Percentiles rank a stretch among this genome's conserved stretches.
These are phyloP conservation scores for Epinephelus fuscoguttatus DNA, from an alignment of 2,113 vertebrate genomes.

Conservation along the genomic window DNA sequence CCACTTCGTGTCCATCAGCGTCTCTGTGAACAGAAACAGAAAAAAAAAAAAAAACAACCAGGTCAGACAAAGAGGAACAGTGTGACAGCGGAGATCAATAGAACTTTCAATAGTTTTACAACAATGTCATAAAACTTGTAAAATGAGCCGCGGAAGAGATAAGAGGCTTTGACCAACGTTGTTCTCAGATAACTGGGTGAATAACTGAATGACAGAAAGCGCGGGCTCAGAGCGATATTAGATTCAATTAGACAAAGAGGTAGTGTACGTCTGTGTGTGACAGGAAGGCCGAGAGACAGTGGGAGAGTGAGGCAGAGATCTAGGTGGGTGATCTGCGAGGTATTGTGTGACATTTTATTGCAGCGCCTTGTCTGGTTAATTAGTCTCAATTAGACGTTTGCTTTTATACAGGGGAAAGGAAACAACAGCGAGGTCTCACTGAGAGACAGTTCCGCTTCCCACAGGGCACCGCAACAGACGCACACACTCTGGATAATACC, in stretches of 20 bases:
- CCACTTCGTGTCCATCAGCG: conserved; percentile 98
- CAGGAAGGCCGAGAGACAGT: conserved; percentile 16
- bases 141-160: conserved; percentile 25
- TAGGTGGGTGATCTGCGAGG: conserved; percentile 61
- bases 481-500: conserved; percentile 35
- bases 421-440: conserved; percentile 58
- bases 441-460: conserved; percentile 60
- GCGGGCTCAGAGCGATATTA: conserved; percentile 13
- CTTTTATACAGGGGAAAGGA: conserved; percentile 63
- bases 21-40: conserved; percentile 86
- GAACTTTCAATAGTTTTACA: conserved; percentile 65
- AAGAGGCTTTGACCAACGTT: conserved; percentile 37
- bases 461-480: conserved; percentile 36
- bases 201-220: conserved; percentile 31
- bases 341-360: conserved; percentile 73
- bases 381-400: conserved; percentile 77
- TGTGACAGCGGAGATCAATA: conserved; percentile 35
- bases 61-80: conserved; percentile 57
- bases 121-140: conserved; percentile 62
- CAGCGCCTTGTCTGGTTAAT: conserved; percentile 70
- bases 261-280: conserved; percentile 12
- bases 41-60: conserved; percentile 33
- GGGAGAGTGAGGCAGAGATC: conserved; percentile 8
- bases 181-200: conserved; percentile 37
- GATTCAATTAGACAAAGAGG: conserved; percentile 48